Conservation (phyloP, 2,113 vertebrate species). For the Centropristis striata region DNA sequence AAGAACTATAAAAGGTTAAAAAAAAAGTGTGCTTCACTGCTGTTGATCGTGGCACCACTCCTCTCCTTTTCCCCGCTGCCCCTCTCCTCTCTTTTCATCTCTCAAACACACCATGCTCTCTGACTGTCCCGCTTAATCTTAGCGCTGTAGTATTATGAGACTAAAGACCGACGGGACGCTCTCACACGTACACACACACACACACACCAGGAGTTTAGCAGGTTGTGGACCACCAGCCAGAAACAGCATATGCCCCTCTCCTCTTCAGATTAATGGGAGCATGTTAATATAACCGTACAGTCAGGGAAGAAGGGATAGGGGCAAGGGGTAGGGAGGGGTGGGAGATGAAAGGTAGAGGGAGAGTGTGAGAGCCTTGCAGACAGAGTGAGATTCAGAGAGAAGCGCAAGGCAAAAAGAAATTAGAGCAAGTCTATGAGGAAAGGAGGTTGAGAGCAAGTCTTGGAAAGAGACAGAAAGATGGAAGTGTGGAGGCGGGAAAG, state of each 20-base stretch:
- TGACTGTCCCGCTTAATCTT: conserved; percentile 84
- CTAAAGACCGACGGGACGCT: conserved; percentile 56
- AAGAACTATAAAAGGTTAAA: conserved; percentile 58
- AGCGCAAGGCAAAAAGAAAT: conserved; percentile 48
- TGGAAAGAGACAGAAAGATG: conserved; percentile 69
- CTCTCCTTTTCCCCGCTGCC: conserved; percentile 46
- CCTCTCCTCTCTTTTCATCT: conserved; percentile 59
- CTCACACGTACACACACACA: conserved; percentile 32
- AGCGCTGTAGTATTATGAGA: conserved; percentile 82
- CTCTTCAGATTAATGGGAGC: conserved; percentile 88
- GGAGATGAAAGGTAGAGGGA: conserved; percentile 61
- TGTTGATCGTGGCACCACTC: conserved; percentile 49
- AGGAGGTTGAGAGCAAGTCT: conserved; percentile 64
- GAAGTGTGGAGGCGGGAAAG: conserved; percentile 80
- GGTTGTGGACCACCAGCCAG: conserved; percentile 86
- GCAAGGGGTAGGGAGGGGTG: conserved; percentile 51
- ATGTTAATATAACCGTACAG: conserved; percentile 85
- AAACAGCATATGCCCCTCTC: conserved; percentile 87
- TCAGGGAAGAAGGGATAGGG: conserved; percentile 68
- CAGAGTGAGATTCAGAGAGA: conserved; percentile 58
- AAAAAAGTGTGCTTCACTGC: conserved; percentile 53
- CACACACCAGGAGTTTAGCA: conserved; percentile 78
- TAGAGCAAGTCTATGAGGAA: conserved; percentile 56
- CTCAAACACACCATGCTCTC: conserved; percentile 61
- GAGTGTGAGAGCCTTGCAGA: conserved; percentile 59